Conservation (phyloP, 2,888 invertebrate genomes). For the Oxyteleia sp. region DNA sequence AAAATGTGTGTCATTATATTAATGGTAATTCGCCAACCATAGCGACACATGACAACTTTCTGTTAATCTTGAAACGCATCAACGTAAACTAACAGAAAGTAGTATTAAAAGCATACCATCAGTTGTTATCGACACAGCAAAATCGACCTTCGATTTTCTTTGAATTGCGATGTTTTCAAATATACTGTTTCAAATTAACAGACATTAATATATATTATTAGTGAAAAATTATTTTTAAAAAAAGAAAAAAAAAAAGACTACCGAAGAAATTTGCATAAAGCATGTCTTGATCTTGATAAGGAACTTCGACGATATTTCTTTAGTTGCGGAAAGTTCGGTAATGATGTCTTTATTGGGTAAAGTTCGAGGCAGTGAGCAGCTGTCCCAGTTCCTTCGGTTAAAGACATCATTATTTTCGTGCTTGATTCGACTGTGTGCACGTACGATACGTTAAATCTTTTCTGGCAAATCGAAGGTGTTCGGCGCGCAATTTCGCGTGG, state of each 20-base stretch:
- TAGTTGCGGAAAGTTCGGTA: conserved; percentile 21
- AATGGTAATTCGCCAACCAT: too few relatives aligned
- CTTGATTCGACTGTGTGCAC: conserved; percentile 11
- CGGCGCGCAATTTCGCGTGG: conserved; percentile 55
- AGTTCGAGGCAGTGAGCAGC: conserved; percentile 40
- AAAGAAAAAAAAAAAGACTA: too few relatives aligned
- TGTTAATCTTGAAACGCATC: too few relatives aligned
- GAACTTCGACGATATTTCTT: conserved; percentile 14
- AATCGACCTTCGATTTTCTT: too few relatives aligned
- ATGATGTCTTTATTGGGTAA: conserved; percentile 29
- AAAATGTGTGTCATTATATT: too few relatives aligned
- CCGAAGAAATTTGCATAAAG: background rate
- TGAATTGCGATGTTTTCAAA: too few relatives aligned
- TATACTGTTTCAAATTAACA: too few relatives aligned
- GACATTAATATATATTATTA: too few relatives aligned
- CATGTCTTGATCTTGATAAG: conserved; percentile 7
- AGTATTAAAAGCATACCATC: too few relatives aligned
- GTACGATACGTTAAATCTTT: conserved; percentile 17
- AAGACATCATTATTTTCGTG: conserved; percentile 47
- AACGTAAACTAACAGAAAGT: too few relatives aligned
- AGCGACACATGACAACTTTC: too few relatives aligned
- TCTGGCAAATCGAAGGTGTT: conserved; percentile 45
- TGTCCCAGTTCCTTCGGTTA: conserved; percentile 46
- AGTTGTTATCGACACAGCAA: too few relatives aligned
- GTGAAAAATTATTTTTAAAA: background rate